These are phyloP conservation scores for Sesamia nonagrioides DNA, from an alignment of 1,140 invertebrate genomes.

Conservation along the genomic window DNA sequence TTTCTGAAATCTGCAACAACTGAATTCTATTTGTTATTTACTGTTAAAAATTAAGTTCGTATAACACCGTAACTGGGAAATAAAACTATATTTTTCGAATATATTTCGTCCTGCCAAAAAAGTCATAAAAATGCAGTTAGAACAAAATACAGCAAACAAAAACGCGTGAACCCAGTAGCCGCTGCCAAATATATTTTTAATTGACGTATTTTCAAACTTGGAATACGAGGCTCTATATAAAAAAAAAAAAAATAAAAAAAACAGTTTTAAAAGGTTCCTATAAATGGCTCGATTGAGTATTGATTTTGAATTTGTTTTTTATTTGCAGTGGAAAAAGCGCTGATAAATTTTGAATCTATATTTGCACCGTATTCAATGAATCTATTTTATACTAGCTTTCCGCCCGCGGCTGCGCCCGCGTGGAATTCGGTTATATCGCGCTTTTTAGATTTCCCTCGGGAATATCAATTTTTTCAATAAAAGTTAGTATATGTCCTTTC, in stretches of 20 bases:
- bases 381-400: neutral
- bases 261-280: neutral
- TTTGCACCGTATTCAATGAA: neutral
- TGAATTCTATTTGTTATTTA: neutral
- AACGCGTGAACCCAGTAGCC: neutral
- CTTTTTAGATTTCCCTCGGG: too few species aligned
- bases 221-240: slow-evolving; percentile 6
- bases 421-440: too few species aligned
- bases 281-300: neutral
- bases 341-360: neutral
- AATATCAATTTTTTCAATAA: too few species aligned
- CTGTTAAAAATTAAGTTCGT: neutral
- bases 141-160: slow-evolving; percentile 11
- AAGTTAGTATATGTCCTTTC: too few species aligned
- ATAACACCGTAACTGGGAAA: neutral
- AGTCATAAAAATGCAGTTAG: neutral
- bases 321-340: neutral
- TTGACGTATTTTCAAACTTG: slow-evolving; percentile 34
- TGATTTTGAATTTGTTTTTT: slow-evolving; percentile 10
- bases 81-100: slow-evolving; percentile 20
- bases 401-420: too few species aligned
- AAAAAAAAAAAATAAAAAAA: neutral
- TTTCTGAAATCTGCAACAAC: slow-evolving; percentile 20
- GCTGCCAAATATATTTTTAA: slow-evolving; percentile 36
- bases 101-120: slow-evolving; percentile 12